phyloP scores from a whole-genome alignment of 2,888 invertebrate genomes.

The Melipona beecheii region DNA sequence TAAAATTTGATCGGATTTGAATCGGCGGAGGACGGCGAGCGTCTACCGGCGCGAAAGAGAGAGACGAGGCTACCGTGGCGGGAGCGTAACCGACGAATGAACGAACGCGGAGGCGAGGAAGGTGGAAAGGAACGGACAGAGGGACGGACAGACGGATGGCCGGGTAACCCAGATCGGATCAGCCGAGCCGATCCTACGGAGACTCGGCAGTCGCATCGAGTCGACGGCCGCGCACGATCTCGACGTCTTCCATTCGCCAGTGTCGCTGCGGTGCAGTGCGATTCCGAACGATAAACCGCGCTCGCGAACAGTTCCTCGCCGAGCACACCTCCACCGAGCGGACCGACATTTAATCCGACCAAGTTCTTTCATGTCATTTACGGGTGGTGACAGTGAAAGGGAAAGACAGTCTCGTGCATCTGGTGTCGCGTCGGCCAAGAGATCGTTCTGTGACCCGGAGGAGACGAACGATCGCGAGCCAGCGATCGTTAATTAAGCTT shows the following conservation, averaged over 20 bases:
- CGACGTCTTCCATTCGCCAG: slow-evolving; percentile 45
- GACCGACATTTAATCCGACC: background rate
- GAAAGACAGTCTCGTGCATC: slow-evolving; percentile 3
- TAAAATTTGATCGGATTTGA: slow-evolving; percentile 61
- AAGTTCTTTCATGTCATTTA: slow-evolving; percentile 65
- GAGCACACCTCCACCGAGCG: no score
- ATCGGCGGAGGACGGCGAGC: slow-evolving; percentile 27
- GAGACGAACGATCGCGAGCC: background rate
- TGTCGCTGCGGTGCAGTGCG: background rate
- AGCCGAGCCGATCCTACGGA: slow-evolving; percentile 79
- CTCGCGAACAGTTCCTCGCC: background rate
- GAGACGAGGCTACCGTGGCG: slow-evolving; percentile 37
- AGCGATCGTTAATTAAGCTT: no score
- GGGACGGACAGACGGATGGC: slow-evolving; percentile 82
- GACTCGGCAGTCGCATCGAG: slow-evolving; percentile 79
- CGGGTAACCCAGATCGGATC: slow-evolving; percentile 84
- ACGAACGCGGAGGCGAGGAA: slow-evolving; percentile 67
- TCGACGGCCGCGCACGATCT: slow-evolving; percentile 80
- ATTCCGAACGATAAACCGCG: background rate
- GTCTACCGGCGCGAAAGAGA: slow-evolving; percentile 5
- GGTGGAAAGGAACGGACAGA: slow-evolving; percentile 72
- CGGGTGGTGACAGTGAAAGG: slow-evolving; percentile 67
- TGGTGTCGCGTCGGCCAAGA: background rate
- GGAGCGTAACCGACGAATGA: slow-evolving; percentile 72
- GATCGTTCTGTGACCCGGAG: background rate